phyloP scores from a whole-genome alignment of 2,888 invertebrate genomes.

The Catocala fraxini region DNA sequence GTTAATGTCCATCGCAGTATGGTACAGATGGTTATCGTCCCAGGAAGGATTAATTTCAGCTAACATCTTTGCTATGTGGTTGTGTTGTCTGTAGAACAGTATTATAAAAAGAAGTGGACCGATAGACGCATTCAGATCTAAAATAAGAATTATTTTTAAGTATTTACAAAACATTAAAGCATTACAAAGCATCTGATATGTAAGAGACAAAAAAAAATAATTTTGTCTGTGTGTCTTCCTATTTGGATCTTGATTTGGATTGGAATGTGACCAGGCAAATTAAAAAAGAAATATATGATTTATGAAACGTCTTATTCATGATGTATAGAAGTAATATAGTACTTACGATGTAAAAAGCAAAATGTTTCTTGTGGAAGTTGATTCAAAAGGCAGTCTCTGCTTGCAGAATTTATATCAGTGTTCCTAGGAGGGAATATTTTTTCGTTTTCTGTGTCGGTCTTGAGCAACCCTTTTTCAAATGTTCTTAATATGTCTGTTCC shows the following conservation, averaged over 20 bases:
- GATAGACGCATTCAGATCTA: constrained; percentile 19
- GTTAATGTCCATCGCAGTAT: constrained; percentile 33
- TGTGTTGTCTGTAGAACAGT: constrained; percentile 29
- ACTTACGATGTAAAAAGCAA: constrained; percentile 26
- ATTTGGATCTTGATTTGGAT: not conserved
- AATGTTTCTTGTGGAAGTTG: constrained; percentile 21
- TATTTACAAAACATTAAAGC: too few species aligned
- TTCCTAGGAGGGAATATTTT: constrained; percentile 23
- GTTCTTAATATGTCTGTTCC: constrained; percentile 10
- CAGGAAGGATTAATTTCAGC: constrained; percentile 32
- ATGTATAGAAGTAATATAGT: not conserved
- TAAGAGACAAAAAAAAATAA: too few species aligned
- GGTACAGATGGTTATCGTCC: constrained; percentile 36
- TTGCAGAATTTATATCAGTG: not conserved
- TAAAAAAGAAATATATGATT: not conserved
- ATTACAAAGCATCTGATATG: too few species aligned
- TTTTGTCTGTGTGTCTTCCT: too few species aligned
- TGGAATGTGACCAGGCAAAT: not conserved
- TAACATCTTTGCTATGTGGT: constrained; percentile 27
- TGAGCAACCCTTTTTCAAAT: constrained; percentile 23
- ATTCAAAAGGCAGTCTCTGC: constrained; percentile 6
- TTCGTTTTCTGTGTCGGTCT: constrained; percentile 27
- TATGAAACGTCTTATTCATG: not conserved
- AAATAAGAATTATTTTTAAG: not conserved
- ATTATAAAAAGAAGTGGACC: constrained; percentile 13